phyloP scores from a whole-genome alignment of 2,888 invertebrate species.

The Phymatocera aterrima region DNA sequence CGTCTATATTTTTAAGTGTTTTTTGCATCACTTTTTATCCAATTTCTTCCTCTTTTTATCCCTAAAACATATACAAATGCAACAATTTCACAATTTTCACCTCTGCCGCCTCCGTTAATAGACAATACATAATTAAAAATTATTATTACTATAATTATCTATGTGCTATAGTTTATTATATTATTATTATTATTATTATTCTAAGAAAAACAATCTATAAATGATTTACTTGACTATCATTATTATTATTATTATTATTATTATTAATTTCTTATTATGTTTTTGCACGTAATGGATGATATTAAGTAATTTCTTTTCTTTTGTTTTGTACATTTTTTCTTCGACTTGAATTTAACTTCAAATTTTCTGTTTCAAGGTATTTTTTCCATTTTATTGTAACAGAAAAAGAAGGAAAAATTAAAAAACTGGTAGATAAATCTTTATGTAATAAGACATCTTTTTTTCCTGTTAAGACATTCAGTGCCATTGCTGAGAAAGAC shows the following conservation, averaged over 20 bases:
- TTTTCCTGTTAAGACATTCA: too few species aligned
- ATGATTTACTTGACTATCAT: constrained; percentile 22
- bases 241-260: background rate
- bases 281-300: background rate
- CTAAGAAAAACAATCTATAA: constrained; percentile 28
- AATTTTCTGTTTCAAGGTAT: too few species aligned
- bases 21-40: constrained; percentile 54
- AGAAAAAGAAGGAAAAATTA: too few species aligned
- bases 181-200: constrained; percentile 29
- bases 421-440: too few species aligned
- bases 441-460: too few species aligned
- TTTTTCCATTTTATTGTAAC: too few species aligned
- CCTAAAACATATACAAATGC: constrained; percentile 65
- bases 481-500: too few species aligned
- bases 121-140: constrained; percentile 65
- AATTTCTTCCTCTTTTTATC: background rate
- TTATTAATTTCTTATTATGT: background rate
- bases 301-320: too few species aligned
- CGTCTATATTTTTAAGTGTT: constrained; percentile 52
- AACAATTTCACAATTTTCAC: constrained; percentile 66
- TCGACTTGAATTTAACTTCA: too few species aligned
- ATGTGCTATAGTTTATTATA: constrained; percentile 48
- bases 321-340: too few species aligned
- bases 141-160: constrained; percentile 55
- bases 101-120: constrained; percentile 57